Evolutionary conservation across 2,113 vertebrate genomes (phyloP), one percentile per base, ranked within the genome.

Genomic region (Cavia porcellus): DNA sequence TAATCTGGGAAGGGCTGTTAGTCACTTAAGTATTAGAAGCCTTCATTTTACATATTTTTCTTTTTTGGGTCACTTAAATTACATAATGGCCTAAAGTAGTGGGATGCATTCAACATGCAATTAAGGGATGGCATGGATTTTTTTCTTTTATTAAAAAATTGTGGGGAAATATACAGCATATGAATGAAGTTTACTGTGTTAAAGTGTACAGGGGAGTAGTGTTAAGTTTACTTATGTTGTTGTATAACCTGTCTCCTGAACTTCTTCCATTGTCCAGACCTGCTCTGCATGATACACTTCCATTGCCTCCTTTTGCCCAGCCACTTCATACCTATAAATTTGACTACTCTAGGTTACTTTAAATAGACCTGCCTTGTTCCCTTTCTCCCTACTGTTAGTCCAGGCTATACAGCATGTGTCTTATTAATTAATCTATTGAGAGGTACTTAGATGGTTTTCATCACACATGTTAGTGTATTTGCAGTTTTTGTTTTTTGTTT

Each of bases 11-110:
- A 84, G 42, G 68, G 64, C 50, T 55, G n/a, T 83, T 74, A 66
- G 59, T 19, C 42, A 68, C 2, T 66, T 66, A 66, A 64, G 20
- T 84, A 35, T 38, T 42, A 77, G 22, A 82, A 77, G 32, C 79
- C 42, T 25, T 84, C 82, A 84, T 50, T 83, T 84, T 84, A 68
- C 7, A 8, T 59, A 28, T 24, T 83, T 87, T 92, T 59, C 5
- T 86, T 28, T 87, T n/a, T 92, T 66, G 25, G 50, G 30, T 84
- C 32, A 50, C 47, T 89, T 89, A 79, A 47, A 38, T 86, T 94
- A 13, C 25, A 32, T 59, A 66, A 13, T 93, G 20, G 20, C 74
- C 32, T 59, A 66, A 68, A 85, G n/a, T 72, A 52, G 80, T 79
- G 35, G 74, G 66, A 52, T 1, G 81, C 25, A 64, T 64, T 90